Evolutionary conservation across 2,888 invertebrate species (phyloP), one percentile per base, ranked within the genome.

Genomic region (Andrena haemorrhoa): DNA sequence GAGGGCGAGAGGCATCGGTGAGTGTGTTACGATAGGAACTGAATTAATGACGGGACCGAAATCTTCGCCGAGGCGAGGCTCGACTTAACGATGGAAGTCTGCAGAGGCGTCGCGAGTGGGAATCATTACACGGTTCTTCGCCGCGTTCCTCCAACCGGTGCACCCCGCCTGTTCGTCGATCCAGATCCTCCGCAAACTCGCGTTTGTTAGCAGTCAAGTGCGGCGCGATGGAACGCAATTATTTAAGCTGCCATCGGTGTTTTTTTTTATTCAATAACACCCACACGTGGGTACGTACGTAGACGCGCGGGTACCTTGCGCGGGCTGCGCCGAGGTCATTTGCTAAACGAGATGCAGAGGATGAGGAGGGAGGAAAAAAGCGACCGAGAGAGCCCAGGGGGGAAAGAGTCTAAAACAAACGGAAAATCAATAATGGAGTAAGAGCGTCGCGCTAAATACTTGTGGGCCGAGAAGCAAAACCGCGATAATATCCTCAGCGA

Each of bases 371-470:
- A 5, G 12, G 16, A 2, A 49, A 58, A 74, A 69, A 61, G 63
- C 49, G 61, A 61, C 49, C 31, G 65, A 26, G 49, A 26, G 49
- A 12, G 31, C 31, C 12, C 31, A 23, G 35, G 51, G 23, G 16
- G 61, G 33, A 68, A 75, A 72, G 68, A 83, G 69, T 73, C 65
- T 75, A 79, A 79, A 75, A 84, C 72, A 79, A 83, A 83, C 83
- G 72, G 72, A 70, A 84, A 84, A 83, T 83, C 83, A 73, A 84
- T 84, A 84, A 75, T 66, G 82, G 66, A 49, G 60, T 65, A 77
- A 66, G 56, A 73, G 66, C 74, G 75, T 65, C 75, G 69, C 60
- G 83, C 61, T 69, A 79, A 79, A 83, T 70, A 65, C 79, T 75
- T 23, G 74, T 23, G 61, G 75, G 49, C 61, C 83, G 41, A 60